phyloP scores from a whole-genome alignment of 2,113 vertebrate genomes.

The Pantherophis guttatus region DNA sequence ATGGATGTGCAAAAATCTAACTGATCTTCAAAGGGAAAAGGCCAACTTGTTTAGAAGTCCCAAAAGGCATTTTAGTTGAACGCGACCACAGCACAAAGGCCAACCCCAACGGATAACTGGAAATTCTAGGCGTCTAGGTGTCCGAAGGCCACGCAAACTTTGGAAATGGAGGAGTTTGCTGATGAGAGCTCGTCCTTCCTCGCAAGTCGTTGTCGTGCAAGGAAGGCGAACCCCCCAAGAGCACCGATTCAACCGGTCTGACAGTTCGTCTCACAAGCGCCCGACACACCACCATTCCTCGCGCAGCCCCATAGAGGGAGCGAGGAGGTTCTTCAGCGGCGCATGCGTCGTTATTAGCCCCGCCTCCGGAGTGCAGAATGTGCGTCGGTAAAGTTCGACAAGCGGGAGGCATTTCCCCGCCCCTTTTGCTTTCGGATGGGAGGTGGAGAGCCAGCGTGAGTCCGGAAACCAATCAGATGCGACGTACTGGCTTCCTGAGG shows the following conservation, averaged over 20 bases:
- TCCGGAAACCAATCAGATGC: neutral
- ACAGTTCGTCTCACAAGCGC: neutral
- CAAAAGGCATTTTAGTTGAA: neutral
- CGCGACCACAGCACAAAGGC: neutral
- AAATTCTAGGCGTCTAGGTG: neutral
- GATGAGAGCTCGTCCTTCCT: neutral
- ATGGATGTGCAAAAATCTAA: neutral
- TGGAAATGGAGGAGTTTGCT: neutral
- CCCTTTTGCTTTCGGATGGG: neutral
- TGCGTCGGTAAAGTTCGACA: neutral
- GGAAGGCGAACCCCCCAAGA: neutral
- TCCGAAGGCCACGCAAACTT: neutral
- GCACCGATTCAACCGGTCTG: neutral
- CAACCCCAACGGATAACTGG: neutral
- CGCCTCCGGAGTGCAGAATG: no score
- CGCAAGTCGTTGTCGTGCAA: neutral
- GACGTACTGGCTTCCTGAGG: neutral
- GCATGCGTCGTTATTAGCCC: neutral
- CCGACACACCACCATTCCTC: no score
- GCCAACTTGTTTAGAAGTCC: neutral
- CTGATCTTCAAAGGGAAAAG: neutral
- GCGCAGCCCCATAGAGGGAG: no score
- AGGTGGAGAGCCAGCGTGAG: neutral
- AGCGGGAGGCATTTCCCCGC: neutral
- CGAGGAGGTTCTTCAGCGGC: neutral